Conservation (phyloP, 2,113 vertebrate genomes). For the Anoura caudifer region DNA sequence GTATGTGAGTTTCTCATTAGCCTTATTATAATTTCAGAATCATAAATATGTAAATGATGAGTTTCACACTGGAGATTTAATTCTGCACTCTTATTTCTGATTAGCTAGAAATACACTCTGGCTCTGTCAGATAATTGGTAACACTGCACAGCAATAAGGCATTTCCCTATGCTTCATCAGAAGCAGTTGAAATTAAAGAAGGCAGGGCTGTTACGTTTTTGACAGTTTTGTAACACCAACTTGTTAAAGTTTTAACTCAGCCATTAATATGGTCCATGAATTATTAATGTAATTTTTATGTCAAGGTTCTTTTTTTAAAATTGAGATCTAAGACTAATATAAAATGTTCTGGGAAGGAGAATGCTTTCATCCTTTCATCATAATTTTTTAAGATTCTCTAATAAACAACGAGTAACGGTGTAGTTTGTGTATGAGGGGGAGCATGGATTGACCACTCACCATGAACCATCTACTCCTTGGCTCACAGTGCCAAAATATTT, state of each 20-base stretch:
- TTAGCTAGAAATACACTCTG: slow-evolving; percentile 88
- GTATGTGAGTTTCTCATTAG: slow-evolving; percentile 87
- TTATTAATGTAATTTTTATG: slow-evolving; percentile 81
- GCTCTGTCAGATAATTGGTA: slow-evolving; percentile 90
- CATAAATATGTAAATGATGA: slow-evolving; percentile 93
- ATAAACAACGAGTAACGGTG: slow-evolving; percentile 1
- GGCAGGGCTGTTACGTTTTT: slow-evolving; percentile 81
- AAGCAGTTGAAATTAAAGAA: slow-evolving; percentile 81
- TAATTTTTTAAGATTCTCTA: slow-evolving; percentile 30
- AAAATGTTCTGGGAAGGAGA: slow-evolving; percentile 62
- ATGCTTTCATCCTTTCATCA: slow-evolving; percentile 27
- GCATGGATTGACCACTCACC: background rate
- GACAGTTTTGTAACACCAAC: slow-evolving; percentile 85
- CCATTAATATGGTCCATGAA: slow-evolving; percentile 81
- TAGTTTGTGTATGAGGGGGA: background rate
- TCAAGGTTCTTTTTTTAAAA: slow-evolving; percentile 63
- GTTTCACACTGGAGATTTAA: slow-evolving; percentile 87
- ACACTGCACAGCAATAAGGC: slow-evolving; percentile 88
- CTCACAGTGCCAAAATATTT: slow-evolving; percentile 27
- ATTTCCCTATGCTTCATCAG: slow-evolving; percentile 86
- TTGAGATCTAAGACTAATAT: slow-evolving; percentile 67
- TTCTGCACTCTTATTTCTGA: slow-evolving; percentile 89
- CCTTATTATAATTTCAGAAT: slow-evolving; percentile 90
- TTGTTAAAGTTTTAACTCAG: slow-evolving; percentile 84
- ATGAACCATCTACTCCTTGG: background rate